These are phyloP conservation scores for Eptesicus fuscus DNA, from an alignment of 2,113 vertebrate genomes.

Conservation along the genomic window DNA sequence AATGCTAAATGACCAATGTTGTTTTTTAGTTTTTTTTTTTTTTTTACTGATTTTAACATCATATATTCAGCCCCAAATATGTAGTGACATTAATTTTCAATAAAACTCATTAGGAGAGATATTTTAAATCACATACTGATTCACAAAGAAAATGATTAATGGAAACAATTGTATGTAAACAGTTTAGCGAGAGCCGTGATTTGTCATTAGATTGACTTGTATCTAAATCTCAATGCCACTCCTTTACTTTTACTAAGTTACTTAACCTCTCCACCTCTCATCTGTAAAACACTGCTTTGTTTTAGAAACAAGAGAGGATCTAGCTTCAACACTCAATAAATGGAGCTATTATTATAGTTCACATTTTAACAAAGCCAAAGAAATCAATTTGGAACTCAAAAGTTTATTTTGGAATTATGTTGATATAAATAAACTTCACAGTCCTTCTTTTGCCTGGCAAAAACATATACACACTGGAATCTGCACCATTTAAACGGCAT, in stretches of 20 bases:
- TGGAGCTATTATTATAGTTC: not conserved
- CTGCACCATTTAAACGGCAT: not conserved
- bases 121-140: not conserved
- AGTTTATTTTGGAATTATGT: constrained; percentile 23
- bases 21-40: not conserved
- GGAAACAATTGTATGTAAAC: not conserved
- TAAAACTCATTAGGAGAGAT: not conserved
- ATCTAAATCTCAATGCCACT: constrained; percentile 13
- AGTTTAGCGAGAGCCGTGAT: not conserved
- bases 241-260: constrained; percentile 8
- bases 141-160: constrained; percentile 28
- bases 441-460: not conserved
- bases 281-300: not conserved
- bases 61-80: not conserved
- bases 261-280: not conserved
- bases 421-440: not conserved
- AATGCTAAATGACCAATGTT: not conserved
- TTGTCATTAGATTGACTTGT: not conserved
- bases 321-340: constrained; percentile 32
- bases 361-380: constrained; percentile 50
- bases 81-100: constrained; percentile 17
- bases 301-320: not conserved
- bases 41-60: not conserved
- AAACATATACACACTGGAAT: constrained; percentile 4
- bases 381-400: constrained; percentile 34